Conservation (phyloP, 2,113 vertebrate genomes). For the Gymnobelideus leadbeateri region DNA sequence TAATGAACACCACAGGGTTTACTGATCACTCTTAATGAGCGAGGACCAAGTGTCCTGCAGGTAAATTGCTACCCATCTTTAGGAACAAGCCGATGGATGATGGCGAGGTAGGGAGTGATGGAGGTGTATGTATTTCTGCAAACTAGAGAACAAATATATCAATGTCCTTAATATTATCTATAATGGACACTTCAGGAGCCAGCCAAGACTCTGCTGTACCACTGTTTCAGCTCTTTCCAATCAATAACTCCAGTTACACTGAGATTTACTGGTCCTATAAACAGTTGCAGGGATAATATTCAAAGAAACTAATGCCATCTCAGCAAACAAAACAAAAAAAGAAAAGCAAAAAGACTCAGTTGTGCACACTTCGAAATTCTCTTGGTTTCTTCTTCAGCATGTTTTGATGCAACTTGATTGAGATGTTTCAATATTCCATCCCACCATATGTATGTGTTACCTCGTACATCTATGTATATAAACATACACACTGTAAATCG, state of each 20-base stretch:
- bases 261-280: constrained; percentile 67
- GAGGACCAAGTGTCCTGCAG: constrained; percentile 75
- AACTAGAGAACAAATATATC: constrained; percentile 74
- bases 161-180: constrained; percentile 59
- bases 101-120: constrained; percentile 69
- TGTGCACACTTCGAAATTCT: constrained; percentile 14
- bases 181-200: constrained; percentile 62
- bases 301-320: constrained; percentile 51
- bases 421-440: neutral
- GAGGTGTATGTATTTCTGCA: constrained; percentile 55
- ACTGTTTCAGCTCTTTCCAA: constrained; percentile 55
- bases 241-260: constrained; percentile 66
- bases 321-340: constrained; percentile 35
- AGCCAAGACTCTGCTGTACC: constrained; percentile 47
- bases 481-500: neutral
- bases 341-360: neutral
- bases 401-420: neutral
- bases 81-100: constrained; percentile 78
- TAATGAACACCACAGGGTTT: constrained; percentile 85
- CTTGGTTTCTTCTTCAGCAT: neutral
- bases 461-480: neutral
- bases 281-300: constrained; percentile 57
- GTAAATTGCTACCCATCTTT: constrained; percentile 80
- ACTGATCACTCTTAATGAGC: constrained; percentile 83
- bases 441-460: neutral